phyloP scores from a whole-genome alignment of 2,888 invertebrate species.

The Odiellus spinosus region DNA sequence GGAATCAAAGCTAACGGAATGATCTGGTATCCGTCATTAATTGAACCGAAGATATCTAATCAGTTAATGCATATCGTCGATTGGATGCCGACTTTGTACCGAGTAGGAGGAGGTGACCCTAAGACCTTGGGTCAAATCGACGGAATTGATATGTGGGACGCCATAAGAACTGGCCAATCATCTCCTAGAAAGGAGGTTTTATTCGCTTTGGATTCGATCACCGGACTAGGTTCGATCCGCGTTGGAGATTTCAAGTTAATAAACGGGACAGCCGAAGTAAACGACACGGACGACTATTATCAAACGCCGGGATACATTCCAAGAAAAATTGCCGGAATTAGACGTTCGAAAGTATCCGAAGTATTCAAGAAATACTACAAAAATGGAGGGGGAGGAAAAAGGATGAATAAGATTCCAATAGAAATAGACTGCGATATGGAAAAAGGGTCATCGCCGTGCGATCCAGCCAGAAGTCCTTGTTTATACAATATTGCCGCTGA shows the following conservation, averaged over 20 bases:
- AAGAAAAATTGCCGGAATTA: no score
- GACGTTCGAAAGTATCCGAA: no score
- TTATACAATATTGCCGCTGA: constrained; percentile 63
- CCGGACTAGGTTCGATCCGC: constrained; percentile 50
- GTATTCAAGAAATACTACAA: no score
- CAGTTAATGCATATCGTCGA: constrained; percentile 57
- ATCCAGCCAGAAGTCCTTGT: constrained; percentile 50
- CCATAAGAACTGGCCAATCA: constrained; percentile 41
- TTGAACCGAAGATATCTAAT: constrained; percentile 26
- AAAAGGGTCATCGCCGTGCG: constrained; percentile 34
- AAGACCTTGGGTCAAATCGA: neutral
- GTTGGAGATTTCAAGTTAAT: no score
- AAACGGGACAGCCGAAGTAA: no score
- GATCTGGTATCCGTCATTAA: constrained; percentile 56
- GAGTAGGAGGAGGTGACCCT: constrained; percentile 37
- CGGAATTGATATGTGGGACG: constrained; percentile 57
- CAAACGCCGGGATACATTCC: no score
- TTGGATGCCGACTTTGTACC: constrained; percentile 71
- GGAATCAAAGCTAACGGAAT: constrained; percentile 65
- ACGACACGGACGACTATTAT: no score
- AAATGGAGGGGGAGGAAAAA: no score
- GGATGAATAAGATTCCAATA: no score
- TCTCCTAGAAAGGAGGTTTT: constrained; percentile 43
- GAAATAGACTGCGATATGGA: no score
- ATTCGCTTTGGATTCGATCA: constrained; percentile 61